Conservation (phyloP, 2,113 vertebrate genomes). For the Asarcornis scutulata region DNA sequence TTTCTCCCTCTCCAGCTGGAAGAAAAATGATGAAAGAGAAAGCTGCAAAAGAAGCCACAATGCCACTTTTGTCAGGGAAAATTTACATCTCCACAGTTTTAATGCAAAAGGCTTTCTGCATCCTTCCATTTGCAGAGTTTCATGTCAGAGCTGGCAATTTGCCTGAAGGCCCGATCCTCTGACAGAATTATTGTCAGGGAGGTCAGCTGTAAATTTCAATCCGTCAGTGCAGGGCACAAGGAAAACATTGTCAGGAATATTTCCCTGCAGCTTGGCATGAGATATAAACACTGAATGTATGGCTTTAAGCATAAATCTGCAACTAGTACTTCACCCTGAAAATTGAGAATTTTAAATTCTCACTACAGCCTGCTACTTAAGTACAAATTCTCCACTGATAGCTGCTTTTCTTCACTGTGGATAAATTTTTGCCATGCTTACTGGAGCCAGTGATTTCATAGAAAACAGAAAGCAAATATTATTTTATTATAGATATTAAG, state of each 20-base stretch:
- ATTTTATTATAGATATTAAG: conserved; percentile 24
- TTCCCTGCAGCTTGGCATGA: conserved; percentile 30
- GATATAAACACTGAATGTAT: not conserved
- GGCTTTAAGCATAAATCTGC: not conserved
- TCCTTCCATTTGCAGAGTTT: conserved; percentile 43
- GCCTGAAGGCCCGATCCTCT: conserved; percentile 9
- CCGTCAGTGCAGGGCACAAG: conserved; percentile 16
- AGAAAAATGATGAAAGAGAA: conserved; percentile 16
- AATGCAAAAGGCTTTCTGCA: not conserved
- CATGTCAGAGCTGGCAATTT: conserved; percentile 35
- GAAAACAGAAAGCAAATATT: not conserved
- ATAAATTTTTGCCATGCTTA: not conserved
- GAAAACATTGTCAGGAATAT: conserved; percentile 40
- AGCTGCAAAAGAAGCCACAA: not conserved
- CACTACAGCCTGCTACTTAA: not conserved
- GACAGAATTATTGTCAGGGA: conserved; percentile 47
- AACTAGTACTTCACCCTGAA: conserved; percentile 25
- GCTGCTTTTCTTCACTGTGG: not conserved
- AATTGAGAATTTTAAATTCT: conserved; percentile 10
- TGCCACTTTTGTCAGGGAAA: not conserved
- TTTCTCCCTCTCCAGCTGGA: not conserved
- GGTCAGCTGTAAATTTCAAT: conserved; percentile 57
- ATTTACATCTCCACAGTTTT: conserved; percentile 36
- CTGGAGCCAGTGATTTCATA: not conserved
- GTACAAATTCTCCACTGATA: not conserved